Conservation (phyloP, 2,113 vertebrate genomes). For the Xyliphius kryptos region DNA sequence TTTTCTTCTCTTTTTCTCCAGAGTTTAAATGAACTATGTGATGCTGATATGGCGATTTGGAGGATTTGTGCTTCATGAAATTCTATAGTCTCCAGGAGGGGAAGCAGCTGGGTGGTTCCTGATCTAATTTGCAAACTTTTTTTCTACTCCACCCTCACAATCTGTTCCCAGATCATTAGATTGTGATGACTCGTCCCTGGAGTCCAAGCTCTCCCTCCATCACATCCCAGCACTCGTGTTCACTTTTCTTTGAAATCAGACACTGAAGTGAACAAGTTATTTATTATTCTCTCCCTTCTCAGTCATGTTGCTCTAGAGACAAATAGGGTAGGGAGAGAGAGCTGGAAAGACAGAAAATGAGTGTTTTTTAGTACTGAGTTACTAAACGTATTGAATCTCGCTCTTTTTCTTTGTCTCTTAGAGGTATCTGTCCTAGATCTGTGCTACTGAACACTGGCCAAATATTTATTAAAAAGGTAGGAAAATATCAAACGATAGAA, state of each 20-base stretch:
- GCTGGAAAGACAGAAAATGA: too few species aligned
- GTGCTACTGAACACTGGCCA: conserved; percentile 36
- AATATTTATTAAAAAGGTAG: conserved; percentile 35
- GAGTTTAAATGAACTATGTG: conserved; percentile 26
- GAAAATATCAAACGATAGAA: too few species aligned
- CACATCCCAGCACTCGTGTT: conserved; percentile 33
- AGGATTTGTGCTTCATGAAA: conserved; percentile 34
- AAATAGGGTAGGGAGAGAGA: too few species aligned
- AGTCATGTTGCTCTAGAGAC: too few species aligned
- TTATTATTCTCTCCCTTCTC: conserved; percentile 42
- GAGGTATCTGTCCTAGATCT: conserved; percentile 29
- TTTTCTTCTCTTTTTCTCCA: conserved; percentile 17
- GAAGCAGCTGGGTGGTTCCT: conserved; percentile 38
- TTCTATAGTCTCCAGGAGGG: conserved; percentile 39
- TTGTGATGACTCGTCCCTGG: conserved; percentile 31
- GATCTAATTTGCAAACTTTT: conserved; percentile 42
- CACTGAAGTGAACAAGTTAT: conserved; percentile 41
- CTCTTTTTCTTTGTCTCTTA: conserved; percentile 35
- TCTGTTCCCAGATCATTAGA: conserved; percentile 43
- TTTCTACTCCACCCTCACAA: conserved; percentile 34
- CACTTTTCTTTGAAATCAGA: conserved; percentile 49
- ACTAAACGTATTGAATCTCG: conserved; percentile 12
- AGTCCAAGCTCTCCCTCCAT: conserved; percentile 33
- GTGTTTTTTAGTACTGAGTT: too few species aligned
- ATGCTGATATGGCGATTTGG: conserved; percentile 23